phyloP scores from a whole-genome alignment of 2,888 invertebrate species.

The Protonemura montana region DNA sequence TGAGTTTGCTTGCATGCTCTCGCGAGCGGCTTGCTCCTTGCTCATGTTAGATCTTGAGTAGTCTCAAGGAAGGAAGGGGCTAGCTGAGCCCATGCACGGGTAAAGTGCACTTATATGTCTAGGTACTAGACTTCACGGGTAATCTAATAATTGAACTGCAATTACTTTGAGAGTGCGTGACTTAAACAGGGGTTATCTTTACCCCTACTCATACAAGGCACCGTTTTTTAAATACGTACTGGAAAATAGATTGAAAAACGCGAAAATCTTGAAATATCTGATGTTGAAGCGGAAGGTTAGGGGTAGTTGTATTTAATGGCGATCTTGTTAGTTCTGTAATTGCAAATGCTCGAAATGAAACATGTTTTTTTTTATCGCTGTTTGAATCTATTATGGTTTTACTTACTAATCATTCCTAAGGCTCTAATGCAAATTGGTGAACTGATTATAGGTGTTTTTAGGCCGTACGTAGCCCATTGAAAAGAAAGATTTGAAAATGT shows the following conservation, averaged over 20 bases:
- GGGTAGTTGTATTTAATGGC: no score
- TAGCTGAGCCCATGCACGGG: constrained; percentile 8
- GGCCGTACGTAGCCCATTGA: no score
- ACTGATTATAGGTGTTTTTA: no score
- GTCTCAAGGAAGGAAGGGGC: neutral
- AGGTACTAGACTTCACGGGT: neutral
- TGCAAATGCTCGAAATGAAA: no score
- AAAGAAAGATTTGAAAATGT: no score
- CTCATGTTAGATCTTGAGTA: neutral
- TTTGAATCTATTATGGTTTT: no score
- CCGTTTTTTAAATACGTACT: neutral
- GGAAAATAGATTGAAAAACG: neutral
- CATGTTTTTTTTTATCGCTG: no score
- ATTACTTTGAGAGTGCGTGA: constrained; percentile 31
- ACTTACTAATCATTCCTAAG: no score
- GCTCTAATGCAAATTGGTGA: no score
- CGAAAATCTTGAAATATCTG: neutral
- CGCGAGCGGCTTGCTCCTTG: neutral
- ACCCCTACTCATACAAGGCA: neutral
- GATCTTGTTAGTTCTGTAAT: no score
- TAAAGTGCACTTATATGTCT: neutral
- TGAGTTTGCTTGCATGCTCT: neutral
- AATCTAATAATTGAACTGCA: constrained; percentile 25
- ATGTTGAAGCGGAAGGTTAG: neutral
- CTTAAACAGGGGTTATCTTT: neutral